Evolutionary conservation across 2,888 invertebrate genomes (phyloP).

Genomic region (Drosophila cracens): DNA sequence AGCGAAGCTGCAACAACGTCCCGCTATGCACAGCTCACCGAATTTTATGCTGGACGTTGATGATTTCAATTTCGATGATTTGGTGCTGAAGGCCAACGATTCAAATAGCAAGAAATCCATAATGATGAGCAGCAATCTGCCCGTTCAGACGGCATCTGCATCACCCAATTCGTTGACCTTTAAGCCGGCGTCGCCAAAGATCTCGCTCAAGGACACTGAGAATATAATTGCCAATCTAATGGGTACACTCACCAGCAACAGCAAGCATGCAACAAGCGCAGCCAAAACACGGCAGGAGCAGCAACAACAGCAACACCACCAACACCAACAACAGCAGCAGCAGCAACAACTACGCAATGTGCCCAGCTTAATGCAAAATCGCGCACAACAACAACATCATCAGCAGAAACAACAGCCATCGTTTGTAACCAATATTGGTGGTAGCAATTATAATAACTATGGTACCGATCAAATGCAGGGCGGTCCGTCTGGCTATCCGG

Average conservation of each 20-base stretch:
- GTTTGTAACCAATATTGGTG: constrained; percentile 15
- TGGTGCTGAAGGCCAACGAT: constrained; percentile 84
- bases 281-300: constrained; percentile 31
- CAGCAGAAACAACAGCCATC: constrained; percentile 18
- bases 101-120: constrained; percentile 33
- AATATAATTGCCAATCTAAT: constrained; percentile 88
- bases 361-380: constrained; percentile 16
- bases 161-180: constrained; percentile 76
- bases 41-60: constrained; percentile 88
- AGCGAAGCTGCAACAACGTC: constrained; percentile 26
- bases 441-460: constrained; percentile 29
- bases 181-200: constrained; percentile 78
- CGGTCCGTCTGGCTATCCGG: constrained; percentile 14
- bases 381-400: constrained; percentile 6
- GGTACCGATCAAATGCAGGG: constrained; percentile 23
- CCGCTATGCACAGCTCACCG: constrained; percentile 72
- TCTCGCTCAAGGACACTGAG: constrained; percentile 86
- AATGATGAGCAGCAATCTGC: constrained; percentile 1
- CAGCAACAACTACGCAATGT: constrained; percentile 4
- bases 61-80: constrained; percentile 93
- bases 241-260: constrained; percentile 85
- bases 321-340: constrained; percentile 14
- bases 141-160: constrained; percentile 50
- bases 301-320: constrained; percentile 1
- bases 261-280: constrained; percentile 32